Percentiles rank a stretch among this genome's conserved stretches.
phyloP scores from a whole-genome alignment of 2,797 vertebrate species.

The Alcedo atthis region DNA sequence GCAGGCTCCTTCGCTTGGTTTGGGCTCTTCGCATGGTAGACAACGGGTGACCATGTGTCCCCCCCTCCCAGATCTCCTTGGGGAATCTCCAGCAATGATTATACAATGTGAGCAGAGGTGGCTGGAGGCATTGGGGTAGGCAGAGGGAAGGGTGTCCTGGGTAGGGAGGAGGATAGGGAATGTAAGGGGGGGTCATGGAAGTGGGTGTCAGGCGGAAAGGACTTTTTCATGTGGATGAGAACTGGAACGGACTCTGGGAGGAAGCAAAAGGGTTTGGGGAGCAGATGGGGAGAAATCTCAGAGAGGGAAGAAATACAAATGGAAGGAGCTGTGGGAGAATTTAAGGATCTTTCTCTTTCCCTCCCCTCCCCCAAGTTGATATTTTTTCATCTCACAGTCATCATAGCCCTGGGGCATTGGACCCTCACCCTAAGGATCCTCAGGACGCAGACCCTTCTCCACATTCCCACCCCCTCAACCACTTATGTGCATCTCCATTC shows the following conservation, averaged over 20 bases:
- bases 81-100: not conserved
- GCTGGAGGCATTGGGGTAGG: not conserved
- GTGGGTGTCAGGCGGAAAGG: rapidly evolving
- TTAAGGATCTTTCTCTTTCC: not conserved
- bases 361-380: not conserved
- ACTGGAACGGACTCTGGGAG: not conserved
- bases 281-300: not conserved
- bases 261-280: not conserved
- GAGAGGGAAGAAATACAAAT: not conserved
- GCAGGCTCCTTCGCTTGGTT: not conserved
- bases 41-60: rapidly evolving
- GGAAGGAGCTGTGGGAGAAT: not conserved
- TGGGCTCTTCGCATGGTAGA: not conserved
- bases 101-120: not conserved
- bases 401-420: not conserved
- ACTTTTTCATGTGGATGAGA: not conserved
- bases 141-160: not conserved
- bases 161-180: not conserved
- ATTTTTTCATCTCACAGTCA: not conserved
- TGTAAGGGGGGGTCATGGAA: not conserved
- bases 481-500: not conserved
- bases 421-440: not conserved
- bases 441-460: not conserved
- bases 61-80: not conserved
- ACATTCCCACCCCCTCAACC: not conserved